Evolutionary conservation across 2,888 invertebrate genomes (phyloP), one percentile per base, ranked within the genome.

Genomic region (Stegophylla sp.): DNA sequence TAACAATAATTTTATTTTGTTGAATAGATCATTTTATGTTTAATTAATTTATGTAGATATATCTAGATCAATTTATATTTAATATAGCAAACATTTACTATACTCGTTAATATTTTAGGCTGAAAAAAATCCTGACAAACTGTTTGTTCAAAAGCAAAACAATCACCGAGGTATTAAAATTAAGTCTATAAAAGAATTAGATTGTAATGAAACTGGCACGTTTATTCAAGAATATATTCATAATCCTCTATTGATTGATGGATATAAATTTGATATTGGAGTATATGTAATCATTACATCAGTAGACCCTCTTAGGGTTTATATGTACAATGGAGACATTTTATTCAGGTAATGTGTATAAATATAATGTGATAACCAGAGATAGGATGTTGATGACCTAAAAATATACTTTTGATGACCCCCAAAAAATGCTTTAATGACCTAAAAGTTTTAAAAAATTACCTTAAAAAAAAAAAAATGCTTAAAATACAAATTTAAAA

Each of bases 241-340:
- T 84, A 93, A 91, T 83, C 98, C 98, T 5, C 91, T 94, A 84
- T 88, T 98, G 23, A 92, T 98, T 3, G 96, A 96, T 86, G 96
- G 95, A 1, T 91, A 94, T 86, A 97, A 97, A 88, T 98, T 98
- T 87, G 98, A 98, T 87, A 94, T 98, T 86, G 98, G 98, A 12
- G 91, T 98, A 82, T 98, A 98, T 86, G 94, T 94, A 0, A 92
- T 93, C 0, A 88, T 98, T 26, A 97, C 97, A 0, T 97, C 96
- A 0, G 89, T 98, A 1, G 91, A 95, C 87, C 98, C 98, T 0
- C 87, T 98, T 28, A 89, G 97, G 83, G 91, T 93, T 1, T 98
- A 98, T 86, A 92, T 93, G 85, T 95, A 95, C 85, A 93, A 93
- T 86, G 94, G 93, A 3, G 98, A 98, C 85, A 92, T 94, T 12